phyloP scores from a whole-genome alignment of 1,140 invertebrate genomes.

The Lanistes nyassanus region DNA sequence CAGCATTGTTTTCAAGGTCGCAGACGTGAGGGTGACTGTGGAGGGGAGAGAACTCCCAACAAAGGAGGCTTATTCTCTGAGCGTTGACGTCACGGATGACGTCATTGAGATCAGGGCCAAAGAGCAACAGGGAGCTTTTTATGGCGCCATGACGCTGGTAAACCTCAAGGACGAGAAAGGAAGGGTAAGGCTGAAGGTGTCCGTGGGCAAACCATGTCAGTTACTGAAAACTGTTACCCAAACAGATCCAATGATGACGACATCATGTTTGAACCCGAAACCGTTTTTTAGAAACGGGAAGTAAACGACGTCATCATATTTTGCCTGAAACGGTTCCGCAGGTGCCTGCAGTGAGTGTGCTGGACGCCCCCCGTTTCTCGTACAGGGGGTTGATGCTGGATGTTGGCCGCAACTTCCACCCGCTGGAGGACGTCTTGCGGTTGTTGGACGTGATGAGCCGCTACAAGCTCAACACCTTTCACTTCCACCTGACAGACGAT shows the following conservation, averaged over 20 bases:
- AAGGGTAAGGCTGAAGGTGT: slow-evolving; percentile 16
- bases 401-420: slow-evolving; percentile 59
- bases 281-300: too few species aligned
- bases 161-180: slow-evolving; percentile 32
- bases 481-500: slow-evolving; percentile 64
- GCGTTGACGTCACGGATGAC: slow-evolving; percentile 28
- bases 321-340: background rate
- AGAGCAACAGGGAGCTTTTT: slow-evolving; percentile 44
- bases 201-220: too few species aligned
- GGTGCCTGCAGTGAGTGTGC: slow-evolving; percentile 35
- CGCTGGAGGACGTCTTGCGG: slow-evolving; percentile 44
- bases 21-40: slow-evolving; percentile 12
- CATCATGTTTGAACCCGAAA: too few species aligned
- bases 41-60: slow-evolving; percentile 29
- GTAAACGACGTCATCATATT: too few species aligned
- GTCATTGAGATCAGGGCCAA: slow-evolving; percentile 33
- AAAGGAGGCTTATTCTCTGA: slow-evolving; percentile 43
- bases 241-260: too few species aligned
- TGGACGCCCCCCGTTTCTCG: slow-evolving; percentile 51
- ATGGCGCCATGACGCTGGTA: slow-evolving; percentile 53
- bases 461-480: slow-evolving; percentile 62
- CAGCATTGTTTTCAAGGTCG: slow-evolving; percentile 20
- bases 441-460: slow-evolving; percentile 57
- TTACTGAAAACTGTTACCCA: background rate
- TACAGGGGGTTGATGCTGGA: slow-evolving; percentile 62